Conservation (phyloP, 2,113 vertebrate genomes). For the Sitta europaea region DNA sequence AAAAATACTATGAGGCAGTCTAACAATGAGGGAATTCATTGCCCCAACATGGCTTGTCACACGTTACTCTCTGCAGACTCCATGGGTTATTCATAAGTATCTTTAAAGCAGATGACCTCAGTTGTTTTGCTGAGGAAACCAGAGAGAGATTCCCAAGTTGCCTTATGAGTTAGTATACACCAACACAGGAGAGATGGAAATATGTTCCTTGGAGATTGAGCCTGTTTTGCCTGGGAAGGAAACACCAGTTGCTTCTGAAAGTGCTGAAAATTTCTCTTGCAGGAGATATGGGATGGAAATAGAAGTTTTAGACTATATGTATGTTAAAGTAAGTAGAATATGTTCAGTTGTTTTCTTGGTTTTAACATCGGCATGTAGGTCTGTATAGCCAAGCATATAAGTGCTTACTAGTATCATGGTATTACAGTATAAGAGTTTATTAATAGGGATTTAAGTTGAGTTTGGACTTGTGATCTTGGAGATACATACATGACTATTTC, state of each 20-base stretch:
- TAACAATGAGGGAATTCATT: conserved; percentile 65
- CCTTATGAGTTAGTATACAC: background rate
- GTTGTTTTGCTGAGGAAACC: conserved; percentile 37
- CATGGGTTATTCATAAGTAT: conserved; percentile 34
- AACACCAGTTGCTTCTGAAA: background rate
- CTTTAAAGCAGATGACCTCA: conserved; percentile 50
- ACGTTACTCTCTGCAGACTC: conserved; percentile 27
- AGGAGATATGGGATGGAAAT: conserved; percentile 54
- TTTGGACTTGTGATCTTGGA: background rate
- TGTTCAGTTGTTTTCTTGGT: background rate
- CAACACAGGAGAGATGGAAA: background rate
- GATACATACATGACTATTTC: background rate
- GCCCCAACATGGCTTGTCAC: conserved; percentile 44
- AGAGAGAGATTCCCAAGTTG: conserved; percentile 1
- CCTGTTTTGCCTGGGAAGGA: background rate
- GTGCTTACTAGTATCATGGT: background rate
- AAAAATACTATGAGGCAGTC: conserved; percentile 12
- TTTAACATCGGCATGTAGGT: background rate
- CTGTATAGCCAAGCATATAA: background rate
- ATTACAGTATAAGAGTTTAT: background rate
- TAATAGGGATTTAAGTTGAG: background rate
- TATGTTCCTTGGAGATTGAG: background rate
- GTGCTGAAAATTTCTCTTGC: background rate
- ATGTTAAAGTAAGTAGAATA: conserved; percentile 78
- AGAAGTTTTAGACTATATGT: conserved; percentile 79